A percentile compares a stretch with the other conserved stretches of the same genome.
phyloP scores from a whole-genome alignment of 1,140 invertebrate genomes.

The Cyphomyrmex costatus region DNA sequence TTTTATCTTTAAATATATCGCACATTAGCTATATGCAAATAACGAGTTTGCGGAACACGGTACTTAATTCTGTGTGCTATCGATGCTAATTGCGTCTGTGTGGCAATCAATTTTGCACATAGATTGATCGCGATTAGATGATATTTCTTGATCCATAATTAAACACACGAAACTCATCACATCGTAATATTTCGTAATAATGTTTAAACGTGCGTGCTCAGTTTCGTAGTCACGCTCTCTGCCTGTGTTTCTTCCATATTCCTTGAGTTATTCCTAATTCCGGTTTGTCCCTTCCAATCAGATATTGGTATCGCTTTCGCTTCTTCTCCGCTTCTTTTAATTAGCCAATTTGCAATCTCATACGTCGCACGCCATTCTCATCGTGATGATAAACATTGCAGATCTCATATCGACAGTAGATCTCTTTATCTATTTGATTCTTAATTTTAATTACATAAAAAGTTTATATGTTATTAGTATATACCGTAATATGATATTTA shows the following conservation, averaged over 20 bases:
- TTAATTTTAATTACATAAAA: conserved; percentile 14
- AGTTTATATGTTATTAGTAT: background rate
- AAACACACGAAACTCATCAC: conserved; percentile 7
- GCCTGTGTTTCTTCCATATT: conserved; percentile 11
- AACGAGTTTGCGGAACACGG: background rate
- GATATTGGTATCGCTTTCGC: conserved; percentile 17
- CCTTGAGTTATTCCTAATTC: conserved; percentile 47
- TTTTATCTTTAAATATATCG: conserved; percentile 36
- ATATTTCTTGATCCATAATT: conserved; percentile 12
- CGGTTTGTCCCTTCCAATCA: conserved; percentile 24
- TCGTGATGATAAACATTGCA: background rate
- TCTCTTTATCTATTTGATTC: conserved; percentile 15
- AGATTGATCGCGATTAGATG: conserved; percentile 43
- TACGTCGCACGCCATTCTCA: conserved; percentile 4
- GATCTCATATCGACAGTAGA: background rate
- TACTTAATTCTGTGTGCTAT: conserved; percentile 7
- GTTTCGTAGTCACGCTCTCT: conserved; percentile 9
- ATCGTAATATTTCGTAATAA: background rate
- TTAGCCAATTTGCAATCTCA: conserved; percentile 44
- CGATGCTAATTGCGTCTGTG: background rate
- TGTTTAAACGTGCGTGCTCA: background rate
- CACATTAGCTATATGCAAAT: background rate
- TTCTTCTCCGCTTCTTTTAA: conserved; percentile 23
- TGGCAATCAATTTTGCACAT: background rate
- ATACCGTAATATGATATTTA: background rate